Conservation (phyloP, 2,113 vertebrate species). For the Clarias magur region DNA sequence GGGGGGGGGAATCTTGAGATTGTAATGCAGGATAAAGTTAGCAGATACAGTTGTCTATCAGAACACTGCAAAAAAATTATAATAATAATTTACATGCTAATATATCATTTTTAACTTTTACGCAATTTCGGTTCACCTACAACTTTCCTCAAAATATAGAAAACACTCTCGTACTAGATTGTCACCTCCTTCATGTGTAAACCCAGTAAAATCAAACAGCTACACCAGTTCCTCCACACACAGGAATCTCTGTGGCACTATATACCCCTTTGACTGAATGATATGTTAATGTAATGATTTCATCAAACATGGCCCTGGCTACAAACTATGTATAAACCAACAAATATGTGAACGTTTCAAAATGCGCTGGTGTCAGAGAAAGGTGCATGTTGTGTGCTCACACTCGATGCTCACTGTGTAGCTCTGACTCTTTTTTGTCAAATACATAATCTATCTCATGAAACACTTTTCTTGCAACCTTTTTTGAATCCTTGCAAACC, state of each 20-base stretch:
- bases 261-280: not conserved
- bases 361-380: too few relatives aligned
- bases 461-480: too few relatives aligned
- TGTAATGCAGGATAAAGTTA: not conserved
- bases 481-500: too few relatives aligned
- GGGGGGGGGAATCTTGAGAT: rapidly evolving
- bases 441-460: too few relatives aligned
- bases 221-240: not conserved
- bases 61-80: too few relatives aligned
- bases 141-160: not conserved
- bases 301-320: not conserved
- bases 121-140: not conserved
- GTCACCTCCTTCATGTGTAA: not conserved
- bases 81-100: not conserved
- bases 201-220: not conserved
- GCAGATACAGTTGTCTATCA: not conserved
- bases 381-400: too few relatives aligned
- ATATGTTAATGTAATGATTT: not conserved
- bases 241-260: not conserved
- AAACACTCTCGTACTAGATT: not conserved
- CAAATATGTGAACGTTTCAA: too few relatives aligned
- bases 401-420: too few relatives aligned
- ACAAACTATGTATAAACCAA: not conserved
- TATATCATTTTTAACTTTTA: not conserved
- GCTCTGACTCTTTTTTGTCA: too few relatives aligned